Percentiles rank a stretch among this genome's conserved stretches.
Conservation (phyloP, 2,113 vertebrate genomes). For the Pterocles orientalis region DNA sequence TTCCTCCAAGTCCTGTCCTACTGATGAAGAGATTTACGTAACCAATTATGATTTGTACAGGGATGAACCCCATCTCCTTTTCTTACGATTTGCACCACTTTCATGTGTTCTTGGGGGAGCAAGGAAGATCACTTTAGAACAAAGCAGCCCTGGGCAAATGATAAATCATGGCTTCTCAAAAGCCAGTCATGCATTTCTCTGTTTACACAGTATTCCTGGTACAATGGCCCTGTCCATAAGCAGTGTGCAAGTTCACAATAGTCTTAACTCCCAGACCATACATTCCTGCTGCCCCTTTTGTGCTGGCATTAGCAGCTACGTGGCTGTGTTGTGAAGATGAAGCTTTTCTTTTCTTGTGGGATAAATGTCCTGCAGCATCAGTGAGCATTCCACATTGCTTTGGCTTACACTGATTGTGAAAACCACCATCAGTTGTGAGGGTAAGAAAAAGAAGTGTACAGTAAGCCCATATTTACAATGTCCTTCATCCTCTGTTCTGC, state of each 20-base stretch:
- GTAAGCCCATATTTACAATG: neutral
- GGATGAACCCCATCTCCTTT: neutral
- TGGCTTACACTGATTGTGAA: neutral
- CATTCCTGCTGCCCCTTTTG: neutral
- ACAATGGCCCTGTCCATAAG: neutral
- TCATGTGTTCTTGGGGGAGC: neutral
- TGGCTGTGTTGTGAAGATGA: neutral
- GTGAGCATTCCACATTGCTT: neutral
- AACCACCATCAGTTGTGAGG: neutral
- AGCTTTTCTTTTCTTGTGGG: neutral
- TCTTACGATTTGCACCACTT: neutral
- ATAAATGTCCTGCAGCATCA: neutral
- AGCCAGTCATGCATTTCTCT: conserved; percentile 1
- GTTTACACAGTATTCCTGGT: conserved; percentile 13
- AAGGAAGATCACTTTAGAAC: neutral
- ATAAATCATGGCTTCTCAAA: neutral
- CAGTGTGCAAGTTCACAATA: neutral
- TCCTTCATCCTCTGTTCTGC: neutral
- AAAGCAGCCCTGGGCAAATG: neutral
- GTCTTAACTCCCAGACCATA: neutral
- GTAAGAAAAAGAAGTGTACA: neutral
- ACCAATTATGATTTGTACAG: neutral
- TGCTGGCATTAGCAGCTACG: neutral
- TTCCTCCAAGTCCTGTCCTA: neutral
- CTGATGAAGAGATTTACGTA: neutral